Base-by-base conservation (phyloP, 2,888 invertebrate species). In the Gandaritis pyraliata region DNA sequence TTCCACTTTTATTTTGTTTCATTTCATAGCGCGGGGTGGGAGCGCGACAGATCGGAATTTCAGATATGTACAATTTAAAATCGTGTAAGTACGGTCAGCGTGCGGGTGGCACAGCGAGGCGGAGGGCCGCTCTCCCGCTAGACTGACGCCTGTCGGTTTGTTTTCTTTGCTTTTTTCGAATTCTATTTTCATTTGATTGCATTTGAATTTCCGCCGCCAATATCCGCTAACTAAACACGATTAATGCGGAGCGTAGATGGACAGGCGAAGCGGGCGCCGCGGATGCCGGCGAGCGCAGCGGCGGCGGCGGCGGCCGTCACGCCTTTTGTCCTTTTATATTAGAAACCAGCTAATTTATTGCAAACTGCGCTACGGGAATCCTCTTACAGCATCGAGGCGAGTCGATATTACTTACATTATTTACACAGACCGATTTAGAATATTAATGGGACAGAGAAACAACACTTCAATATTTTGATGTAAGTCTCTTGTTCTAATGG, bases 141-240 rank as follows among this genome's bases (percentile, higher is more conserved):
- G 90, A 91, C 89, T 92, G 92, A 92, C 92, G 92, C 86, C 90
- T 92, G 92, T 90, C 90, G 83, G 85, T 86, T 89, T 90, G 88
- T 91, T 90, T 91, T 86, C 90, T 92, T 90, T 90, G 84, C 85
- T 89, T 90, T 90, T 92, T 90, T 87, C 87, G 78, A 86, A 90
- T 90, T 88, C 90, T 92, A 91, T 92, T 92, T 92, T 91, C 89
- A 90, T 92, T 91, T 92, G 91, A 92, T 91, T 92, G 92, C 90
- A 92, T 92, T 90, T 91, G 90, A 91, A 91, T 91, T 92, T 92
- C 88, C 90, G 84, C 88, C 89, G 90, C 89, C 92, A 87, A 93
- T 93, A 93, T 92, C 91, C 90, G 88, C 89, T 92, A 91, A 92
- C 92, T 92, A 93, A 92, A 93, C 93, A 93, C 92, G 92, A 93